Evolutionary conservation across 2,888 invertebrate genomes (phyloP).

Genomic region (Fragum sueziense): DNA sequence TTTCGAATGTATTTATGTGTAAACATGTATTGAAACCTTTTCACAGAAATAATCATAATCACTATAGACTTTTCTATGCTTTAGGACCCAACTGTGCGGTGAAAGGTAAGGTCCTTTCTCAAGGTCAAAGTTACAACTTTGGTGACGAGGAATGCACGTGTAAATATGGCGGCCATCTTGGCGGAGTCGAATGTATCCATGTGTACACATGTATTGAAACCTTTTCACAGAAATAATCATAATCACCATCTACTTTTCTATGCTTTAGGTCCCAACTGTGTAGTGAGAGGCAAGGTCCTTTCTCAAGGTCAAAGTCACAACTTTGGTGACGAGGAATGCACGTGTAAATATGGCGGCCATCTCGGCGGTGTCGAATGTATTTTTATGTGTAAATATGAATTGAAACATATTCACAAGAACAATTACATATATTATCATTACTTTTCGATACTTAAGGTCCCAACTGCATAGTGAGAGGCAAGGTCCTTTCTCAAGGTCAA

Average conservation of each 20-base stretch:
- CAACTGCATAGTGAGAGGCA: slow-evolving; percentile 17
- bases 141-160: slow-evolving; percentile 26
- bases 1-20: slow-evolving; percentile 5
- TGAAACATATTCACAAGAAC: no score
- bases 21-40: no score
- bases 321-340: slow-evolving; percentile 21
- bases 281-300: background rate
- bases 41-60: no score
- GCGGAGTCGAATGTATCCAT: slow-evolving; percentile 3
- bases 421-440: no score
- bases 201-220: no score
- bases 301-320: slow-evolving; percentile 17
- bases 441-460: slow-evolving; percentile 40
- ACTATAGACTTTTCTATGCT: no score
- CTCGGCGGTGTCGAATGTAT: slow-evolving; percentile 5
- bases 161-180: slow-evolving; percentile 4
- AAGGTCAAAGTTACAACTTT: slow-evolving; percentile 18
- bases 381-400: slow-evolving; percentile 2
- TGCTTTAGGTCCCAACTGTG: slow-evolving; percentile 38
- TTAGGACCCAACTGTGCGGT: slow-evolving; percentile 35
- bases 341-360: slow-evolving; percentile 16
- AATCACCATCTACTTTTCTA: no score
- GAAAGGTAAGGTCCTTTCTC: background rate
- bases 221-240: no score
- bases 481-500: slow-evolving; percentile 8